Conservation (phyloP, 2,888 invertebrate genomes). For the Tetramorium bicarinatum region DNA sequence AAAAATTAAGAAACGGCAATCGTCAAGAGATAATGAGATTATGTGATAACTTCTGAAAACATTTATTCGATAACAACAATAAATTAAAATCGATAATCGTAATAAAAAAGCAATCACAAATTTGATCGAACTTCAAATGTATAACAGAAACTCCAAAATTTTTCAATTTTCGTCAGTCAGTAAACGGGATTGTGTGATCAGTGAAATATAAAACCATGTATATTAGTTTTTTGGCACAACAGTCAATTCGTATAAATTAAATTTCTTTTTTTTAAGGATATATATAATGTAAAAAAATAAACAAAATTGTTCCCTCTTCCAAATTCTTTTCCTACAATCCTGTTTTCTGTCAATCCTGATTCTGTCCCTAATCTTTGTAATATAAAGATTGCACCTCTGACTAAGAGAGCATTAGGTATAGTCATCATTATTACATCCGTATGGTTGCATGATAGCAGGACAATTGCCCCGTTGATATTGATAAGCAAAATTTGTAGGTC, state of each 20-base stretch:
- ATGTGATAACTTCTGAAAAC: background rate
- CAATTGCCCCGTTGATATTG: slow-evolving; percentile 83
- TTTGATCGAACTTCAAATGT: background rate
- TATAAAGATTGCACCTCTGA: slow-evolving; percentile 56
- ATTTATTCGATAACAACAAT: background rate
- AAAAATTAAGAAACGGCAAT: background rate
- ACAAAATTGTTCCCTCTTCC: slow-evolving; percentile 5
- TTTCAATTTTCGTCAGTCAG: background rate
- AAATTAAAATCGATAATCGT: background rate
- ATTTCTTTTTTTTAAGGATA: background rate
- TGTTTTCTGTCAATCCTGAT: background rate
- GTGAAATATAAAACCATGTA: background rate
- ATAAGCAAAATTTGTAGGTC: slow-evolving; percentile 77
- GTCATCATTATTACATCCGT: slow-evolving; percentile 60
- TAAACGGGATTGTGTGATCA: background rate
- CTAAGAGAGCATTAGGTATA: slow-evolving; percentile 59
- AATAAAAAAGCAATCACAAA: background rate
- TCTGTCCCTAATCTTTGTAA: slow-evolving; percentile 52
- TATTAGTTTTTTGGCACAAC: background rate
- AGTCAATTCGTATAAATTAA: background rate
- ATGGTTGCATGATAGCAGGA: slow-evolving; percentile 55
- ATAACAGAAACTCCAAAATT: background rate
- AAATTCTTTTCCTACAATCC: background rate
- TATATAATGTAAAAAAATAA: background rate
- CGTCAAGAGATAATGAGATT: background rate